These are phyloP conservation scores for Ictidomys tridecemlineatus DNA, from an alignment of 2,113 vertebrate genomes.

Conservation along the genomic window DNA sequence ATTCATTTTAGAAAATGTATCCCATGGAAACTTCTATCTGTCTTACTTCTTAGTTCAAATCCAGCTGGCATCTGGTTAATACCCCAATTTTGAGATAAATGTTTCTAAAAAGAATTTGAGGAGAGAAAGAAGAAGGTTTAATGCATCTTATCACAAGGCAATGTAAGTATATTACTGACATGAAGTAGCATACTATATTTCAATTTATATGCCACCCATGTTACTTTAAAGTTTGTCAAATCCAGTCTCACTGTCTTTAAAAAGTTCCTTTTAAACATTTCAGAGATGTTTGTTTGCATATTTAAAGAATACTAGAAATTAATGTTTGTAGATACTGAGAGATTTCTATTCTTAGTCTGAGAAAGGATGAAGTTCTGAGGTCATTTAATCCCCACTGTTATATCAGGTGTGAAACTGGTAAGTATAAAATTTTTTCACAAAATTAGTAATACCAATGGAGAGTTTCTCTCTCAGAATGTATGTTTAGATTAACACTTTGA, in stretches of 20 bases:
- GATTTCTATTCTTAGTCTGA: conserved; percentile 45
- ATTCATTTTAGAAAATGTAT: conserved; percentile 60
- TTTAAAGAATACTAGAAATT: conserved; percentile 26
- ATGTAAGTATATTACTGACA: background rate
- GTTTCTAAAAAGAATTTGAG: conserved; percentile 57
- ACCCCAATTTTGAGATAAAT: conserved; percentile 36
- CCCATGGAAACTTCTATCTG: conserved; percentile 27
- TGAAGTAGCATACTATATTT: background rate
- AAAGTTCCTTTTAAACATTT: conserved; percentile 15
- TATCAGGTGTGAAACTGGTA: conserved; percentile 48
- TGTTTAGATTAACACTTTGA: conserved; percentile 66
- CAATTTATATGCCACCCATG: background rate
- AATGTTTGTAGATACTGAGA: background rate
- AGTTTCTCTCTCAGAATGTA: background rate
- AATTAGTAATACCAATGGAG: background rate
- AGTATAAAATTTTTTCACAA: background rate
- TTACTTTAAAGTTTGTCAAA: conserved; percentile 32
- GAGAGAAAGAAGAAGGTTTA: background rate
- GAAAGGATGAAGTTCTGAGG: background rate
- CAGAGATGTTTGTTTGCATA: background rate
- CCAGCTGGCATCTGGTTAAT: conserved; percentile 39
- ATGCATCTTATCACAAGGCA: background rate
- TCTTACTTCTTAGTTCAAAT: conserved; percentile 32
- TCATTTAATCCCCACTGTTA: conserved; percentile 28
- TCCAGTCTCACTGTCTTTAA: background rate